These are phyloP conservation scores for Stenotaenia linearis DNA, from an alignment of 2,888 invertebrate species.

Conservation along the genomic window DNA sequence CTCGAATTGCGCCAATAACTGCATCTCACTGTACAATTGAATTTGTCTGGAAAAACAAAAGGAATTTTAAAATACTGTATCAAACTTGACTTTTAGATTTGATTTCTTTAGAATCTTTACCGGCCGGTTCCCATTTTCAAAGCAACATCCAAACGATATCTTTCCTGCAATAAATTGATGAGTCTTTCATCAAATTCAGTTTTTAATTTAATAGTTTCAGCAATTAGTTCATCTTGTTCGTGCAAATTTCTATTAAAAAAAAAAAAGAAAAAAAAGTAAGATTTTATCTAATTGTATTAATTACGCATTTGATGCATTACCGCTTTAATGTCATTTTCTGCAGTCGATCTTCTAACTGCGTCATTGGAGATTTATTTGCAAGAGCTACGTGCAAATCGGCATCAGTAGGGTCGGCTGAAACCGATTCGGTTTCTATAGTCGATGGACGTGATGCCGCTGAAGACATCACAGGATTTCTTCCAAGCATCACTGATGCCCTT, in stretches of 20 bases:
- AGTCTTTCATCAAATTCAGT: slow-evolving; percentile 62
- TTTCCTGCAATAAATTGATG: slow-evolving; percentile 53
- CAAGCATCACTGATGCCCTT: background rate
- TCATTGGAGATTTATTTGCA: background rate
- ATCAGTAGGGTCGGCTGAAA: background rate
- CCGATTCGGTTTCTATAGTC: background rate
- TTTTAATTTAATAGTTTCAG: slow-evolving; percentile 56
- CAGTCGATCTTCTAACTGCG: background rate
- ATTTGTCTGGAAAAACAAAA: background rate
- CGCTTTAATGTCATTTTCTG: background rate
- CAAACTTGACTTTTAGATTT: background rate
- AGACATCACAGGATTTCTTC: background rate
- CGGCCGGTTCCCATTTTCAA: slow-evolving; percentile 43
- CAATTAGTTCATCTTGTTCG: slow-evolving; percentile 59
- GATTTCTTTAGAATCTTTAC: background rate
- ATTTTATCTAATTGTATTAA: too few species aligned
- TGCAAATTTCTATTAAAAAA: slow-evolving; percentile 43
- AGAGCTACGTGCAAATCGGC: background rate
- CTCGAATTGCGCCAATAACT: slow-evolving; percentile 1
- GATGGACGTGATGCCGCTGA: background rate
- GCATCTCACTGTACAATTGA: background rate
- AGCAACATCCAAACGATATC: slow-evolving; percentile 57
- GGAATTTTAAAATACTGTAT: background rate
- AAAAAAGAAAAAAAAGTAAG: too few species aligned
- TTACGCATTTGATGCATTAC: background rate